phyloP scores from a whole-genome alignment of 2,797 vertebrate species.

The Mus caroli region DNA sequence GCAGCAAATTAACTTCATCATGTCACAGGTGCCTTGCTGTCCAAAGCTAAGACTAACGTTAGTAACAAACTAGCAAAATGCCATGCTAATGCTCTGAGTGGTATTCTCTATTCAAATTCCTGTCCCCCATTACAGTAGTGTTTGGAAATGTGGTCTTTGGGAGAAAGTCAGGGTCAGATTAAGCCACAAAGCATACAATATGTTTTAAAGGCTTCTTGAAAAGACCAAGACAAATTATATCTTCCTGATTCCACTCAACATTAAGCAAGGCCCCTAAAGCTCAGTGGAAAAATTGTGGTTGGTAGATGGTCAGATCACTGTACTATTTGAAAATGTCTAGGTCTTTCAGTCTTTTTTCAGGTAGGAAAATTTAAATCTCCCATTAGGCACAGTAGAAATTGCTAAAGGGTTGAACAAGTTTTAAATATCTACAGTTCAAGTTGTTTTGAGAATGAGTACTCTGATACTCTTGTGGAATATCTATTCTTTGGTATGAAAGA shows the following conservation, averaged over 20 bases:
- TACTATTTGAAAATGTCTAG: not conserved
- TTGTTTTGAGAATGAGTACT: slow-evolving; percentile 15
- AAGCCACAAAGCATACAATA: not conserved
- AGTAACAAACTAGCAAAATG: not conserved
- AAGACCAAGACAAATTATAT: not conserved
- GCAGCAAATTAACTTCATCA: not conserved
- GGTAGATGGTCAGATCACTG: not conserved
- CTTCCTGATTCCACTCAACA: not conserved
- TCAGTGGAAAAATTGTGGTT: slow-evolving; percentile 33
- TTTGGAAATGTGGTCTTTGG: not conserved
- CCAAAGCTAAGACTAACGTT: not conserved
- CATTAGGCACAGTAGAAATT: slow-evolving; percentile 22
- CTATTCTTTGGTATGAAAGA: slow-evolving; percentile 32
- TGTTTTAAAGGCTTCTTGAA: not conserved
- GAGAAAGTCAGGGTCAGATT: not conserved
- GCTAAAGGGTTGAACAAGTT: slow-evolving; percentile 38
- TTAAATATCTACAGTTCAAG: slow-evolving; percentile 45
- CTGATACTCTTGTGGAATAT: not conserved
- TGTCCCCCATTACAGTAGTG: not conserved
- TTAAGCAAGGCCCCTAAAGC: not conserved
- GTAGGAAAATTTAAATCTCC: slow-evolving; percentile 54
- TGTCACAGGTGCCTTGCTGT: not conserved
- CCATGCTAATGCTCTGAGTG: not conserved
- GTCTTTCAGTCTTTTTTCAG: not conserved
- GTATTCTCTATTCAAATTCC: not conserved